Conservation (phyloP, 2,797 vertebrate genomes). For the Epinephelus awoara region DNA sequence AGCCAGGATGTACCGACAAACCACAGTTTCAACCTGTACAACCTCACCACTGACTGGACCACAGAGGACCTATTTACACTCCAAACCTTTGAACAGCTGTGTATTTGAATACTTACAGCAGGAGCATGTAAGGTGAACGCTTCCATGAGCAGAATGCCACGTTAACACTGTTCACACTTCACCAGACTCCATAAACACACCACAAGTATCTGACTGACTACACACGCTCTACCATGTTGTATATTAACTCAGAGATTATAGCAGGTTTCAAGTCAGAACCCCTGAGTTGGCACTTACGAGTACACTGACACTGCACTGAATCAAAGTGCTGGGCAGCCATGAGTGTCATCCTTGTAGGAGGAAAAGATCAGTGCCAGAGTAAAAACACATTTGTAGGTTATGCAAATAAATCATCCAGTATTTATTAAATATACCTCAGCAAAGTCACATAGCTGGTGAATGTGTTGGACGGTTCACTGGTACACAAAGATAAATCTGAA, state of each 20-base stretch:
- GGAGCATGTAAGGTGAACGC: not conserved
- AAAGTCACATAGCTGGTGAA: too few relatives aligned
- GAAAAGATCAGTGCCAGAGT: constrained; percentile 4
- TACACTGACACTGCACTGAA: not conserved
- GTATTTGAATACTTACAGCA: constrained; percentile 32
- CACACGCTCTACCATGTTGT: constrained; percentile 47
- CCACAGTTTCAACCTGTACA: too few relatives aligned
- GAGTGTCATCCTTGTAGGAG: constrained; percentile 14
- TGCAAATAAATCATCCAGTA: not conserved
- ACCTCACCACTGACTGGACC: too few relatives aligned
- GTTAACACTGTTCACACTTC: not conserved
- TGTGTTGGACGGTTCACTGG: too few relatives aligned
- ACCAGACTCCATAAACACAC: not conserved
- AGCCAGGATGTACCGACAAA: too few relatives aligned
- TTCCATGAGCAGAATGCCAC: not conserved
- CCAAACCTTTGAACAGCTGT: not conserved
- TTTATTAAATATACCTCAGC: not conserved
- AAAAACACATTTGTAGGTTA: not conserved
- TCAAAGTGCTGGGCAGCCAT: constrained; percentile 37
- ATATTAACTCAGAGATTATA: constrained; percentile 55
- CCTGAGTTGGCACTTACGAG: not conserved
- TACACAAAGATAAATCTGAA: too few relatives aligned
- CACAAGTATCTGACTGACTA: constrained; percentile 31
- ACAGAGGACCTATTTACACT: too few relatives aligned
- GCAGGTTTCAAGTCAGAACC: constrained; percentile 5